Percentiles rank a stretch among this genome's conserved stretches.
Conservation (phyloP, 2,113 vertebrate genomes). For the Zosterops hypoxanthus region DNA sequence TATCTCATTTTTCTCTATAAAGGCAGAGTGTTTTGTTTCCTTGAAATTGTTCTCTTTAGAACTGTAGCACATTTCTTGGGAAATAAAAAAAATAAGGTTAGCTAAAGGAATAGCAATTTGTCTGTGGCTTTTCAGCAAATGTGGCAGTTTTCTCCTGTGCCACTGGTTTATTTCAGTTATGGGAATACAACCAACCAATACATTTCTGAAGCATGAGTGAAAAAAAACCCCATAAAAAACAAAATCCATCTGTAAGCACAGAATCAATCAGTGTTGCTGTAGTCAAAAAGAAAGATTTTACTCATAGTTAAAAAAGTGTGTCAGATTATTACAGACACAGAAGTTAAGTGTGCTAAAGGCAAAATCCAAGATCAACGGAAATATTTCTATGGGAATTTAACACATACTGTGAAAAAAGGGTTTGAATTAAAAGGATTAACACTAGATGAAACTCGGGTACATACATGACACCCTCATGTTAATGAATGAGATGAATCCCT, state of each 20-base stretch:
- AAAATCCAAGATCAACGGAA: neutral
- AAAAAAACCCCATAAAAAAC: conserved; percentile 1
- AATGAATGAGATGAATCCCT: neutral
- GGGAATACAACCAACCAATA: conserved; percentile 46
- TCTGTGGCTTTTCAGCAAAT: conserved; percentile 26
- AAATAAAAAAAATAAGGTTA: conserved; percentile 40
- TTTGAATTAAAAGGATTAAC: neutral
- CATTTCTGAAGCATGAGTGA: neutral
- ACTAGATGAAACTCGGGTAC: neutral
- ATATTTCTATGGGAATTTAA: neutral
- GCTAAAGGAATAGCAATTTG: conserved; percentile 45
- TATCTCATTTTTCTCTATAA: conserved; percentile 38
- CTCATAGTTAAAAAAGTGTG: conserved; percentile 1
- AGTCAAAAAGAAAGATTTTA: conserved; percentile 19
- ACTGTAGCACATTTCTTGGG: conserved; percentile 21
- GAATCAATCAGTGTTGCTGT: conserved; percentile 30
- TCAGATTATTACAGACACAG: neutral
- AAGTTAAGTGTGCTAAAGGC: neutral
- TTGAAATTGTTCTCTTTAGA: conserved; percentile 33
- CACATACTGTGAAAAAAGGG: neutral
- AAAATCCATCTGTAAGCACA: neutral
- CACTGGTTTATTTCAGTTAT: conserved; percentile 35
- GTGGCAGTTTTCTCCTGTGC: conserved; percentile 33
- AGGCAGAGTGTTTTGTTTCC: neutral
- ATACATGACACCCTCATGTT: neutral